Base-by-base conservation (phyloP, 2,888 invertebrate genomes). In the Leptinotarsa peninsularis region DNA sequence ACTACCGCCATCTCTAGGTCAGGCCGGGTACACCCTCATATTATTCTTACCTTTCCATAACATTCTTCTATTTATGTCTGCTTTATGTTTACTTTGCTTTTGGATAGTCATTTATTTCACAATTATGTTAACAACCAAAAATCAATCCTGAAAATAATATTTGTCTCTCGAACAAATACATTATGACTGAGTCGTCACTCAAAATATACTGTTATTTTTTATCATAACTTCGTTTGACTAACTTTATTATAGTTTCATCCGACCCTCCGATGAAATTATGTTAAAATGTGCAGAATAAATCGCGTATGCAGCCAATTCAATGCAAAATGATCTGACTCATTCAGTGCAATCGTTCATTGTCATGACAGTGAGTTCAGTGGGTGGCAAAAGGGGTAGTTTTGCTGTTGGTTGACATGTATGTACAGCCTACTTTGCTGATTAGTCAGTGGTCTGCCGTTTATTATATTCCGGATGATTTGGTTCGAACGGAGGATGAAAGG, bases 341-440 rank as follows among this genome's bases (percentile, higher is more conserved):
- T 79, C 71, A 68, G 27, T 49, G 76, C 74, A 69, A 79, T 79
- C 79, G 79, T 70, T 79, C 77, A 79, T 71, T 76, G 77, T 74
- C 74, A 73, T 79, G 79, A 79, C 79, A 79, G 74, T 76, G 71
- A 74, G 76, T 74, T 71, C 70, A 58, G 67, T 63, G 58, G 76
- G 72, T 58, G 63, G 73, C 50, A 72, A 73, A 72, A 76, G 78
- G 79, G 79, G 79, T 76, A 76, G 74, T 75, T 76, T 77, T 75
- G 77, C 76, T 76, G 74, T 69, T 73, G 77, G 73, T 74, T 76
- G 77, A 75, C 79, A 73, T 76, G 74, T 75, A 68, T 74, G 74
- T 68, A 74, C 72, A 73, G 77, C 60, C 79, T 79, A 79, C 79
- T 79, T 76, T 76, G 60, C 69, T 77, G 76, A 79, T 79, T 79